These are phyloP conservation scores for Todus mexicanus DNA, from an alignment of 2,797 vertebrate genomes.

Conservation along the genomic window DNA sequence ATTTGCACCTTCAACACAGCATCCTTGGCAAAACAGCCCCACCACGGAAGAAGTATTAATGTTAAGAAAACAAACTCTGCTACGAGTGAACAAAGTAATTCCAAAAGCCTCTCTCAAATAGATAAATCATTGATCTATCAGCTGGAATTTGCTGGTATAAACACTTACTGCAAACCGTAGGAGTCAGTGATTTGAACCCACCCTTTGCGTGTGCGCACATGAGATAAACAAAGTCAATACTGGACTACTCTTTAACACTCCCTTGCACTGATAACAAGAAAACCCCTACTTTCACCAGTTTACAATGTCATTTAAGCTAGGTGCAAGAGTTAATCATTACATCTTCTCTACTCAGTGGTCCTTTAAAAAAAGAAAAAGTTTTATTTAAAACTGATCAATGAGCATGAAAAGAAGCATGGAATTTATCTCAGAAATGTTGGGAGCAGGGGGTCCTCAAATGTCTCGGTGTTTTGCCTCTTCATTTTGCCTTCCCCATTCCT, in stretches of 20 bases:
- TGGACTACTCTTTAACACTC: not conserved
- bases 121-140: not conserved
- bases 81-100: not conserved
- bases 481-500: conserved; percentile 6
- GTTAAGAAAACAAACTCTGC: not conserved
- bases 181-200: not conserved
- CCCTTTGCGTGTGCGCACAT: fast-evolving
- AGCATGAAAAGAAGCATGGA: not conserved
- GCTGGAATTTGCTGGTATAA: not conserved
- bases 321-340: not conserved
- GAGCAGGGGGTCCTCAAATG: not conserved
- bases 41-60: not conserved
- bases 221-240: not conserved
- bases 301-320: not conserved
- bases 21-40: not conserved
- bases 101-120: not conserved
- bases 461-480: not conserved
- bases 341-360: not conserved
- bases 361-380: not conserved
- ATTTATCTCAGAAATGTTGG: not conserved
- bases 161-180: not conserved
- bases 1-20: not conserved
- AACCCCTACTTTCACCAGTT: not conserved
- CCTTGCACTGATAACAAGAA: not conserved
- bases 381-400: not conserved